phyloP scores from a whole-genome alignment of 2,797 vertebrate genomes.

The Sparus aurata region DNA sequence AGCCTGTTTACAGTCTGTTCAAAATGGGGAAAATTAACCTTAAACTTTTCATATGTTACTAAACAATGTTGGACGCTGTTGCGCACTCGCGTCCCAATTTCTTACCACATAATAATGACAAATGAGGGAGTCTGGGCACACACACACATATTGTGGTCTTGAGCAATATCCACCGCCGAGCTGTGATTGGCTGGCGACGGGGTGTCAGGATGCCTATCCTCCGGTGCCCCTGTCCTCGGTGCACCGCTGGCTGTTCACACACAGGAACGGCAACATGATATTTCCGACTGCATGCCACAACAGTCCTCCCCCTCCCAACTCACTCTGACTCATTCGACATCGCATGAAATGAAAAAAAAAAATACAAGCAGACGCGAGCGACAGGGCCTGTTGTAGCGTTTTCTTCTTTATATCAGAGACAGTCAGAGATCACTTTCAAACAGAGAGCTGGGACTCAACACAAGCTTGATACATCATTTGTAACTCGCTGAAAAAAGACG shows the following conservation, averaged over 20 bases:
- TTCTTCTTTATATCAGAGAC: conserved; percentile 17
- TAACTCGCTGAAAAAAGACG: conserved; percentile 64
- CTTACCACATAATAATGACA: conserved; percentile 32
- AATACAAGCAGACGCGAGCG: conserved; percentile 36
- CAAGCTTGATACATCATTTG: conserved; percentile 56
- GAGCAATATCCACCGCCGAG: conserved; percentile 52
- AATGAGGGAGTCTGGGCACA: conserved; percentile 41
- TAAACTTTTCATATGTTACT: background rate
- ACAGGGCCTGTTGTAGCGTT: conserved; percentile 21
- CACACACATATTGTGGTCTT: conserved; percentile 53
- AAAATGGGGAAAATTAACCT: background rate
- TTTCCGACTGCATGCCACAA: conserved; percentile 53
- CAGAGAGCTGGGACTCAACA: conserved; percentile 53
- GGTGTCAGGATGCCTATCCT: conserved; percentile 56
- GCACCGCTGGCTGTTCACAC: conserved; percentile 50
- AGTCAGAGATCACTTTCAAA: conserved; percentile 16
- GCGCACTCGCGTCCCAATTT: conserved; percentile 22
- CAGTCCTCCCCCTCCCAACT: conserved; percentile 39
- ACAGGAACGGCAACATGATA: conserved; percentile 42
- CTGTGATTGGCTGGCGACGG: conserved; percentile 52
- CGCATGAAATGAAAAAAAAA: conserved; percentile 45
- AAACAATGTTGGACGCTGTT: conserved; percentile 8
- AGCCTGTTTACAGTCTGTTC: background rate
- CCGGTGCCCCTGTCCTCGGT: conserved; percentile 34
- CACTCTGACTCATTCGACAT: conserved; percentile 33